Base-by-base conservation (phyloP, 2,113 vertebrate genomes). In the Nematolebias whitei region DNA sequence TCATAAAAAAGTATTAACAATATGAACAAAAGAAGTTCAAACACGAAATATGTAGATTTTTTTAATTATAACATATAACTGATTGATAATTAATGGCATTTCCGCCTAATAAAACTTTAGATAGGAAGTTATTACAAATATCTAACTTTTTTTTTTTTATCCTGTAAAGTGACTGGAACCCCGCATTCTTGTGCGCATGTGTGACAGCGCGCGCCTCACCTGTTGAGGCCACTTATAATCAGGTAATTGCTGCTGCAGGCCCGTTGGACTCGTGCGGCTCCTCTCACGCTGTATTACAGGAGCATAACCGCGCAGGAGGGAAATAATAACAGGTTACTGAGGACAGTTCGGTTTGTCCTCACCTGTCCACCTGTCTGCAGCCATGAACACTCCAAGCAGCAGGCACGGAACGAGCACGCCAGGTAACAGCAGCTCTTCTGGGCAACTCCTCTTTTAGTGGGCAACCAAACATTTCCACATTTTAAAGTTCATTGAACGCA, bases 161-260 rank as follows among this genome's bases (percentile, higher is more conserved):
- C 20, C 2, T 55, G 52, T 13, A 38, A 54, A 5, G 18, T 50
- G 24, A 24, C n/a, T 32, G 51, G 51, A 11, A n/a, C 4, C 8
- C 44, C 2, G 8, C 44, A 3, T 18, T n/a, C 16, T 54, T 74
- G 13, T 80, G 85, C 86, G 88, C 88, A 87, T 83, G 88, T 20
- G 85, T 71, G 32, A 59, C 0, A 2, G 32, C 51, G 32, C 47
- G 9, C 0, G 35, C 32, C 9, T 10, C 88, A 90, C 85, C 85
- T 82, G 85, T 69, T 43, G 75, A 12, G 2, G 53, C 60, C 53
- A 78, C 82, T 80, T 89, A 90, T 87, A 87, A 90, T 90, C 84
- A 90, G 77, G 85, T 88, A 86, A 89, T 84, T 88, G 82, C 81
- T 2, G 70, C 35, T 7, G 68, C 2, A 8, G 13, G n/a, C 8